A percentile compares a stretch with the other conserved stretches of the same genome.
Conservation (phyloP, 2,113 vertebrate genomes). For the human (Homo sapiens) region GRCh38 chr7:123859001-123859500, state of each 20-base stretch:
- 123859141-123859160: not conserved
- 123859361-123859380: not conserved
- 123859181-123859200: not conserved
- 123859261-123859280: not conserved
- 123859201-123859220: not conserved
- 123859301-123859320: not conserved
- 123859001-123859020: not conserved
- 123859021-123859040: not conserved
- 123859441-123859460: not conserved
- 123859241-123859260: not conserved
- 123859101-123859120: not conserved
- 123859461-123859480: not conserved
- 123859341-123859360: not conserved
- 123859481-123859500: not conserved
- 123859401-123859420: not conserved
- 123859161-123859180: not conserved
- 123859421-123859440: not conserved
- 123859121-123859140: not conserved
- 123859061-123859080: not conserved
- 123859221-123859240: not conserved
- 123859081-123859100: not conserved
- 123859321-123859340: not conserved
- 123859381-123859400: not conserved
- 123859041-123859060: not conserved
- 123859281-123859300: not conserved